Percentiles rank a stretch among this genome's conserved stretches.
Conservation (phyloP, 2,888 invertebrate genomes). For the Escarpia spicata region DNA sequence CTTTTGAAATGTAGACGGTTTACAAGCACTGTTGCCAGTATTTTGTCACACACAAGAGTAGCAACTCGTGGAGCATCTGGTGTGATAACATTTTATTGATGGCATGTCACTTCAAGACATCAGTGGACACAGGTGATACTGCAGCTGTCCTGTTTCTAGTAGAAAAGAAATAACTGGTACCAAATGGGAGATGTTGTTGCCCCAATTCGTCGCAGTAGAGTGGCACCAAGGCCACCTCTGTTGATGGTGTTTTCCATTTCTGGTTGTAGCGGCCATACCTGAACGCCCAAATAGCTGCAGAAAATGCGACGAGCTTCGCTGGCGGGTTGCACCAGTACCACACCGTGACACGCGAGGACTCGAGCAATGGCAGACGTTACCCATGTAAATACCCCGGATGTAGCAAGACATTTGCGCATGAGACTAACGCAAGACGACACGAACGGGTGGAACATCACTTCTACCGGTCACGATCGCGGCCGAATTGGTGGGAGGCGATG, state of each 20-base stretch:
- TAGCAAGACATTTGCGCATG: constrained; percentile 1
- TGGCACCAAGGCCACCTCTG: not conserved
- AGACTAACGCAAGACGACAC: constrained; percentile 1
- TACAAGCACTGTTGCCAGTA: not conserved
- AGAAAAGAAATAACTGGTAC: not conserved
- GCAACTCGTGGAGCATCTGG: not conserved
- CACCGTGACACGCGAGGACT: not conserved
- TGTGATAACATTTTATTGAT: not conserved
- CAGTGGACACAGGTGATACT: not conserved
- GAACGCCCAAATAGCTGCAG: not conserved
- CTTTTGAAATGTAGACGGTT: not conserved
- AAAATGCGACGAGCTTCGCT: not conserved
- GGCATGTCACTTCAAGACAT: not conserved
- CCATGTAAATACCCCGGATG: not conserved
- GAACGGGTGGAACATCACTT: constrained; percentile 1
- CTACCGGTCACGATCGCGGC: not conserved
- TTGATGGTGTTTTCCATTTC: constrained; percentile 16
- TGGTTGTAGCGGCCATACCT: constrained; percentile 1
- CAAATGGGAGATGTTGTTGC: not conserved
- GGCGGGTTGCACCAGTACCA: not conserved
- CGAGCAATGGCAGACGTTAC: not conserved
- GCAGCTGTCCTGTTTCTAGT: not conserved
- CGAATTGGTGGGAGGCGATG: not conserved
- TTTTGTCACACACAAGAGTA: not conserved
- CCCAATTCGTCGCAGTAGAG: not conserved